These are phyloP conservation scores for Tinamus guttatus DNA, from an alignment of 2,113 vertebrate genomes.

Conservation along the genomic window DNA sequence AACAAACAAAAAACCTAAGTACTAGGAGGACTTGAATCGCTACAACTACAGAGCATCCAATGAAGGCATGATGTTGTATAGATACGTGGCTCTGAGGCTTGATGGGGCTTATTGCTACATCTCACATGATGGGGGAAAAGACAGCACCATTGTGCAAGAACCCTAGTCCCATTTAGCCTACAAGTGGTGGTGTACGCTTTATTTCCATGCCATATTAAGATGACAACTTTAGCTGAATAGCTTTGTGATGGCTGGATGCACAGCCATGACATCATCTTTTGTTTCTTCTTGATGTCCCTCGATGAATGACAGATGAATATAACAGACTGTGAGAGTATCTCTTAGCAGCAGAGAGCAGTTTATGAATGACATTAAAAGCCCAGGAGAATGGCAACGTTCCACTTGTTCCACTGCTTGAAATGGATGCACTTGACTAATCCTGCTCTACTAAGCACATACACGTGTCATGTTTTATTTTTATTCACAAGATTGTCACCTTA, in stretches of 20 bases:
- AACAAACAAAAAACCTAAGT: background rate
- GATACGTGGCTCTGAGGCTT: background rate
- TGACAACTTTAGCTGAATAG: background rate
- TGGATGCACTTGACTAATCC: background rate
- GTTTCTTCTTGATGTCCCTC: background rate
- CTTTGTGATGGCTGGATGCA: background rate
- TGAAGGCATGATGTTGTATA: fast-evolving
- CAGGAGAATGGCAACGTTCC: background rate
- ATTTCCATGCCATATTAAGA: background rate
- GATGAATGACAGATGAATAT: background rate
- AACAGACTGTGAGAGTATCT: background rate
- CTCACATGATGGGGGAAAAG: background rate
- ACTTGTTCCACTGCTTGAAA: background rate
- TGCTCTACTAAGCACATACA: background rate
- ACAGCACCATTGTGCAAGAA: background rate
- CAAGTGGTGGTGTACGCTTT: background rate
- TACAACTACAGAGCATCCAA: background rate
- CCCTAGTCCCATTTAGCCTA: too few relatives aligned
- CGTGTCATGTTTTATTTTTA: background rate
- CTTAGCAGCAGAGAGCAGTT: background rate
- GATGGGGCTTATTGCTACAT: background rate
- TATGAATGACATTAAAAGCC: background rate
- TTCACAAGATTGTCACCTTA: background rate
- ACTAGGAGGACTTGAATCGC: background rate
- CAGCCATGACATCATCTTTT: background rate